These are phyloP conservation scores for Drepana arcuata DNA, from an alignment of 1,140 invertebrate genomes.

Conservation along the genomic window DNA sequence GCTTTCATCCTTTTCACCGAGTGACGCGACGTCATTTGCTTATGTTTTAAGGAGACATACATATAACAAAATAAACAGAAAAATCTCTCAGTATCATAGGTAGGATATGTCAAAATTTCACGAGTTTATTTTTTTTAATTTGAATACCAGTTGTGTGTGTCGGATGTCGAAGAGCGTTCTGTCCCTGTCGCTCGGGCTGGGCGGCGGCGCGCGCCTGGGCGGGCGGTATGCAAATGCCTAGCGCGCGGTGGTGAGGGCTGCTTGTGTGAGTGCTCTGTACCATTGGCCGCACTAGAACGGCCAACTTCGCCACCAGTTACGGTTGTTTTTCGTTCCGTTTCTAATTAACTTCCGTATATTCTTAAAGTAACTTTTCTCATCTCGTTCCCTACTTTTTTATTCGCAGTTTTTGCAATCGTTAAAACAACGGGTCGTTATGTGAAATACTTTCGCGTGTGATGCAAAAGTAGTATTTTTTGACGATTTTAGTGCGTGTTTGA, in stretches of 20 bases:
- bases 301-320: constrained; percentile 70
- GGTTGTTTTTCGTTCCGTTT: constrained; percentile 70
- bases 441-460: constrained; percentile 54
- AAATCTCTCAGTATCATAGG: background rate
- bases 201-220: constrained; percentile 65
- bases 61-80: constrained; percentile 5
- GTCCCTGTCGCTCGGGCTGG: constrained; percentile 62
- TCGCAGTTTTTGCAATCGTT: constrained; percentile 28
- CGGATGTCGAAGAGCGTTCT: constrained; percentile 34
- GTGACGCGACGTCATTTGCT: constrained; percentile 30
- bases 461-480: constrained; percentile 43
- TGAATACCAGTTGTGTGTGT: constrained; percentile 31
- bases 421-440: constrained; percentile 42
- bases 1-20: constrained; percentile 58
- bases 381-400: constrained; percentile 49
- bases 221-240: constrained; percentile 69
- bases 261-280: constrained; percentile 63
- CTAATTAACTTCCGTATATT: constrained; percentile 71
- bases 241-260: constrained; percentile 37
- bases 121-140: constrained; percentile 26
- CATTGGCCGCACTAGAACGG: constrained; percentile 67
- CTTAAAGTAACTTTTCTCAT: constrained; percentile 70
- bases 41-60: no score
- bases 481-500: constrained; percentile 30
- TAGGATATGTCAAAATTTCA: constrained; percentile 7